Evolutionary conservation across 2,113 vertebrate genomes (phyloP), one percentile per base, ranked within the genome.

Genomic region (Aldabrachelys gigantea): DNA sequence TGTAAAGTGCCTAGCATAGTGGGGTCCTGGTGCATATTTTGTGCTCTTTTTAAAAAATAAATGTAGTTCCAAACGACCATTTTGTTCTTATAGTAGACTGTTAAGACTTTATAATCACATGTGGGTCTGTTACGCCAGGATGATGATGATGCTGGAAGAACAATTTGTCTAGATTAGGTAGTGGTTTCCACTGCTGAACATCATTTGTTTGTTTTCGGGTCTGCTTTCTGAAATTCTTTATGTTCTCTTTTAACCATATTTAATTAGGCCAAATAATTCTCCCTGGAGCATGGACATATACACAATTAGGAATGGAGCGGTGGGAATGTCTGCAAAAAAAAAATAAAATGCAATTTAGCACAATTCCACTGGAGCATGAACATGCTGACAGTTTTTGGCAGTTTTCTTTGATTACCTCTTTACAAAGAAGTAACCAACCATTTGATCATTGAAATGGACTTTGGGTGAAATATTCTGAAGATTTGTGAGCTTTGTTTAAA

Each of bases 341-440:
- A 41, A 41, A 41, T 25, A 41, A 56, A 22, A 82, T 27, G n/a
- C 35, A 56, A 8, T 82, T 56, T 56, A 13, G 38, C 35, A 41
- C n/a, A 27, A 29, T 82, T 54, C 53, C 53, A 29, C 13, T 24
- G 22, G 8, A 25, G 5, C n/a, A 41, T 16, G 56, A 56, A 41
- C 12, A 7, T 57, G 38, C n/a, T 44, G n/a, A 19, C 80, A 44
- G 5, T 82, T 54, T 69, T 82, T 41, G 80, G 25, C 22, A 79
- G 54, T 31, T 78, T 78, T 87, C 72, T 87, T 75, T 31, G 92
- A 84, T 85, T 91, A 91, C 80, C 31, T 93, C 84, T 94, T 95
- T 94, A 80, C 52, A 84, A 83, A 78, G 80, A 96, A 95, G 69
- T 84, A 87, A 3, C 75, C 62, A 76, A 92, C 91, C 92, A 80